Base-by-base conservation (phyloP, 2,888 invertebrate genomes). In the Ashinkailepas kermadecensis region DNA sequence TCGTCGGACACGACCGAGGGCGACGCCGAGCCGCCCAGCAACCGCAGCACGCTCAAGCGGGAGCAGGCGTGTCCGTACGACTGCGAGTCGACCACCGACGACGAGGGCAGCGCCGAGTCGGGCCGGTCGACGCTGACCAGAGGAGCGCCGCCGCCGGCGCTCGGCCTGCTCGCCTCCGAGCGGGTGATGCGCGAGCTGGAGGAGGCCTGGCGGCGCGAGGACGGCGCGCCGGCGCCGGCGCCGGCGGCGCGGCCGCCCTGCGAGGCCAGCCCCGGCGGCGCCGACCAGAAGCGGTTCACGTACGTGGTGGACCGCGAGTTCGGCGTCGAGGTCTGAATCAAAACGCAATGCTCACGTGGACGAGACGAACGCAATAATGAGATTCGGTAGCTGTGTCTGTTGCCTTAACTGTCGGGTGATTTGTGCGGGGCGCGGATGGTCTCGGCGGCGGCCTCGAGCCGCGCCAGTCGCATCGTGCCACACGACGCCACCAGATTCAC, bases 221-320 rank as follows among this genome's bases (percentile, higher is more conserved):
- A 74, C 23, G 21, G 54, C 15, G 11, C 74, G 74, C 39, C 70
- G 15, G 39, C 70, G 1, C 39, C 18, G 54, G 25, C 70, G 39
- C 54, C 39, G 15, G 12, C 39, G 6, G 39, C 39, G 12, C 18
- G 6, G 21, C 8, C 39, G 39, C 39, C 70, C 57, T 59, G 74
- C 11, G 74, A 78, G 54, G 82, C 81, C 78, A 81, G 81, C 23
- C 81, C 81, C 39, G 12, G 64, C 62, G 79, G 81, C 0, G 59
- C 80, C 59, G 82, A 79, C 65, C 82, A 82, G 80, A 80, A 84
- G 80, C 82, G 84, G 81, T 85, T 84, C 82, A 83, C 83, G 56
- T 85, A 85, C 82, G 83, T 82, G 81, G 82, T 84, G 65, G 85
- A 85, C 82, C 84, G 84, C 54, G 84, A 84, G 78, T 81, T 84